Base-by-base conservation (phyloP, 2,113 vertebrate species). In the Enhydra lutris region DNA sequence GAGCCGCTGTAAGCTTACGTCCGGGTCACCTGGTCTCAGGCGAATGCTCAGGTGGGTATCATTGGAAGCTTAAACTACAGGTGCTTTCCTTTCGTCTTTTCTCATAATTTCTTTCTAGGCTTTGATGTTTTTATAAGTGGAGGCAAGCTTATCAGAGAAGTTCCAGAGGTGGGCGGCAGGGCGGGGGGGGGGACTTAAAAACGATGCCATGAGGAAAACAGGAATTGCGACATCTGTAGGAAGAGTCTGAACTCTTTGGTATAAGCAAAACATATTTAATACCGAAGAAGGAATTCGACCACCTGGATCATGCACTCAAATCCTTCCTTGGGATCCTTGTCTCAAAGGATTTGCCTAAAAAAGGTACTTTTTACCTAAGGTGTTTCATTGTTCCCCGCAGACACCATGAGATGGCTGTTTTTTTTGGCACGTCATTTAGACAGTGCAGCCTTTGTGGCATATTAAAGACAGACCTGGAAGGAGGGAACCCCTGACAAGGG, bases 111-210 rank as follows among this genome's bases (percentile, higher is more conserved):
- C 50, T 95, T 80, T 73, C 8, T 91, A 88, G 92, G 91, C 97
- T 98, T 98, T 98, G 98, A 98, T 97, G 97, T 93, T 96, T 97
- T 95, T 93, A n/a, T 98, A 97, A 98, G 96, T 94, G 96, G 61
- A 97, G 94, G 76, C 81, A 65, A 98, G 95, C 97, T 98, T 98
- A 98, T 98, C 96, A 97, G 97, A 96, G 91, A 97, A 98, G 93
- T 96, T 84, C 85, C 34, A 36, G 91, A 67, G 95, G 98, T 97
- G 39, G 39, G 2, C 39, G 39, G n/a, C n/a, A n/a, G 89, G 65
- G 97, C 97, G 98, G 89, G 61, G 97, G 45, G 45, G 45, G 45
- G 45, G 45, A 42, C 95, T 98, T 98, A 97, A 97, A 97, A 97
- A 96, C 15, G 92, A 45, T 42, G 61, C 45, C 89, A 81, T 65